phyloP scores from a whole-genome alignment of 2,113 vertebrate genomes.

The Canis aureus region DNA sequence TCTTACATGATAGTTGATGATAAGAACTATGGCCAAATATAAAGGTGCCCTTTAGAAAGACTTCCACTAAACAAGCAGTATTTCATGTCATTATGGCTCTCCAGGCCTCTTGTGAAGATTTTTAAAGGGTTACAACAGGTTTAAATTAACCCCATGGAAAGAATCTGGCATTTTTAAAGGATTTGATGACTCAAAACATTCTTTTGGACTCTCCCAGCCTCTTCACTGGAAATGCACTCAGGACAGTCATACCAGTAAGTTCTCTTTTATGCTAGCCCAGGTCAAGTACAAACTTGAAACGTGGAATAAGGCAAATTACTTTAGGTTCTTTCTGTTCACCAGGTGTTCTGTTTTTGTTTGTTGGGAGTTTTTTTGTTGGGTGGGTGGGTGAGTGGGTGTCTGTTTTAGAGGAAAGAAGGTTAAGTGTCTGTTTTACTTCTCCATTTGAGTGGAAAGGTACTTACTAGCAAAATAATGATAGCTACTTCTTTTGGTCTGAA shows the following conservation, averaged over 20 bases:
- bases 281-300: slow-evolving; percentile 58
- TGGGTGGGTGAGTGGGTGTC: neutral
- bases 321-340: neutral
- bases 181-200: slow-evolving; percentile 75
- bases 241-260: slow-evolving; percentile 20
- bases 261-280: slow-evolving; percentile 32
- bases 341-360: slow-evolving; percentile 12
- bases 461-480: slow-evolving; percentile 31
- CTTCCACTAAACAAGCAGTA: slow-evolving; percentile 22
- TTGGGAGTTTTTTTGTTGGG: neutral
- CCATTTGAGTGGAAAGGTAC: slow-evolving; percentile 7
- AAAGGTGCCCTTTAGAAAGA: slow-evolving; percentile 62
- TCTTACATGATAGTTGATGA: slow-evolving; percentile 40
- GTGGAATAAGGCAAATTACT: neutral
- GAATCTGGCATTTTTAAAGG: slow-evolving; percentile 73
- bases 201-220: slow-evolving; percentile 60
- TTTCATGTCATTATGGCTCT: neutral
- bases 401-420: neutral
- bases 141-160: slow-evolving; percentile 72
- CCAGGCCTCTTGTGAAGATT: slow-evolving; percentile 57
- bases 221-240: slow-evolving; percentile 45
- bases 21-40: slow-evolving; percentile 29
- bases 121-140: slow-evolving; percentile 67
- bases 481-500: slow-evolving; percentile 10
- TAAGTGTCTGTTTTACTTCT: slow-evolving; percentile 38